A percentile compares a stretch with the other conserved stretches of the same genome.
phyloP scores from a whole-genome alignment of 2,113 vertebrate species.

The Corydoras sp. region DNA sequence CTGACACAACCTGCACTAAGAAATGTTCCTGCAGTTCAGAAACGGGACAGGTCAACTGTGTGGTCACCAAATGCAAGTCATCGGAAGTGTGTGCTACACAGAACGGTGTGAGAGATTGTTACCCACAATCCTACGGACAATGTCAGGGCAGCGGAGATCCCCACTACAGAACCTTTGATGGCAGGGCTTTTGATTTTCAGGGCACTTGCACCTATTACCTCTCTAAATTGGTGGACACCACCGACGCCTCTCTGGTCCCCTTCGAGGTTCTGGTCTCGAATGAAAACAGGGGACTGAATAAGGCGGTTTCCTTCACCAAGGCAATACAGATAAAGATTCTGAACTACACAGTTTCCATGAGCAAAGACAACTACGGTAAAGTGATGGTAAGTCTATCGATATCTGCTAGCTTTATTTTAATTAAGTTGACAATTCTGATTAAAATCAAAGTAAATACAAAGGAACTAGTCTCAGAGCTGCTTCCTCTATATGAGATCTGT shows the following conservation, averaged over 20 bases:
- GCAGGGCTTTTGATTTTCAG: conserved; percentile 45
- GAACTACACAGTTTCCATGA: conserved; percentile 38
- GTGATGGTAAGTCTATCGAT: conserved; percentile 36
- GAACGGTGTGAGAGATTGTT: conserved; percentile 58
- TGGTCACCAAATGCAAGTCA: conserved; percentile 16
- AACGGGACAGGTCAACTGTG: conserved; percentile 37
- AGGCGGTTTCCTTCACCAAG: conserved; percentile 45
- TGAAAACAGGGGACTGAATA: conserved; percentile 48
- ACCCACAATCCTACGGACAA: conserved; percentile 45
- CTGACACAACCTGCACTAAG: conserved; percentile 33
- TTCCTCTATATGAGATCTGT: no score
- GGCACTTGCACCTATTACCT: conserved; percentile 52
- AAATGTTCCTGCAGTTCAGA: conserved; percentile 39
- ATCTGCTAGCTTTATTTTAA: no score
- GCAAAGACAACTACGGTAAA: conserved; percentile 37
- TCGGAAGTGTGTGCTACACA: conserved; percentile 56
- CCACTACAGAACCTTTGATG: conserved; percentile 51
- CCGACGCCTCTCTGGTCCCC: conserved; percentile 27
- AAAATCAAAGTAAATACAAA: no score
- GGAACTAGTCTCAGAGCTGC: no score
- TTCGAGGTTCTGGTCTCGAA: conserved; percentile 51
- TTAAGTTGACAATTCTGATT: no score
- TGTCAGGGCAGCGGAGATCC: conserved; percentile 47
- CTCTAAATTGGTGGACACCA: conserved; percentile 37
- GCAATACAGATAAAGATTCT: conserved; percentile 32